Percentiles rank a stretch among this genome's conserved stretches.
Evolutionary conservation across 2,888 invertebrate species (phyloP).

Genomic region (Erebia aethiops): DNA sequence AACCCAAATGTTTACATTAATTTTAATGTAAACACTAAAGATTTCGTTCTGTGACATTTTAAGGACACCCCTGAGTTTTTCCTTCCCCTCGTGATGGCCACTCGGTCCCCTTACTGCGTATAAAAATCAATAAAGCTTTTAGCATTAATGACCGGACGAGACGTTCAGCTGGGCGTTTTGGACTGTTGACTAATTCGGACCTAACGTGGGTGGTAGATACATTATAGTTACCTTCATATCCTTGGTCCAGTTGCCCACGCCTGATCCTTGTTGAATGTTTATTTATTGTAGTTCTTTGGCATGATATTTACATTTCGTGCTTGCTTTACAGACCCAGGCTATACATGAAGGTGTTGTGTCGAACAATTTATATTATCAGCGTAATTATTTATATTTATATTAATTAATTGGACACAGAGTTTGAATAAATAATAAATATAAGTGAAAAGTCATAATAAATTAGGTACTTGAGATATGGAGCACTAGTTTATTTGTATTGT

Average conservation of each 20-base stretch:
- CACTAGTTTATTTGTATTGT: not conserved
- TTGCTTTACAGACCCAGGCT: not conserved
- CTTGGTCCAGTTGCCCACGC: not conserved
- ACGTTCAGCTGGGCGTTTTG: conserved; percentile 39
- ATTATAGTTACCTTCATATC: not conserved
- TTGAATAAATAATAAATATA: not conserved
- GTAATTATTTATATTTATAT: too few relatives aligned
- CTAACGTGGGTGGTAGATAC: conserved; percentile 5
- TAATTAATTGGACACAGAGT: not conserved
- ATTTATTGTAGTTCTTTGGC: too few relatives aligned
- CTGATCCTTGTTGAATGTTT: not conserved
- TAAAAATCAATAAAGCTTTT: conserved; percentile 71
- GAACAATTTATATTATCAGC: not conserved
- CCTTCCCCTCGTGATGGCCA: conserved; percentile 34
- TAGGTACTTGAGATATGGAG: not conserved
- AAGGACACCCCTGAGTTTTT: conserved; percentile 17
- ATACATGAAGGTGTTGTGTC: not conserved
- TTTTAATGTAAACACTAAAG: not conserved
- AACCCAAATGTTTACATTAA: not conserved
- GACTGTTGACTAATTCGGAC: conserved; percentile 19
- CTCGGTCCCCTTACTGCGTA: conserved; percentile 46
- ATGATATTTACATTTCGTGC: not conserved
- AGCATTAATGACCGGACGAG: conserved; percentile 55
- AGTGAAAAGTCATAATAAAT: too few relatives aligned
- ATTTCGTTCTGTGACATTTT: conserved; percentile 5